Conservation (phyloP, 2,888 invertebrate species). For the Sipha maydis region DNA sequence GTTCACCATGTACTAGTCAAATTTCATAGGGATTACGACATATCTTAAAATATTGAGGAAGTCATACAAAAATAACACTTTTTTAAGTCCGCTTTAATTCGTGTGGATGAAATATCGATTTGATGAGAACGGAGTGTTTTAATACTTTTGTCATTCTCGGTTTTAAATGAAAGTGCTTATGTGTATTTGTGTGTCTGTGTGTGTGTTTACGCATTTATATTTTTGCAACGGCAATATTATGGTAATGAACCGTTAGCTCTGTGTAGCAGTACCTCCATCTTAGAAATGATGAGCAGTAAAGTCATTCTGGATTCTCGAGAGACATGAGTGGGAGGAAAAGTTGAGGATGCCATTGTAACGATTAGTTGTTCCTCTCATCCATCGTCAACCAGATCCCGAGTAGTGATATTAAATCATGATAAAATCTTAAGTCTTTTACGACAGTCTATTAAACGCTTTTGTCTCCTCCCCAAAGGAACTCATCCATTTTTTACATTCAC, state of each 20-base stretch:
- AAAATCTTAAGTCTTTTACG: conserved; percentile 59
- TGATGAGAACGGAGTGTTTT: neutral
- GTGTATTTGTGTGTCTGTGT: neutral
- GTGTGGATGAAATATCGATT: conserved; percentile 22
- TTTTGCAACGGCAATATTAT: conserved; percentile 48
- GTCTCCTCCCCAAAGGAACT: conserved; percentile 34
- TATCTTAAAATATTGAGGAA: neutral
- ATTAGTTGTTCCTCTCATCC: conserved; percentile 40
- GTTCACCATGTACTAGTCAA: neutral
- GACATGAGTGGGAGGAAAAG: conserved; percentile 2
- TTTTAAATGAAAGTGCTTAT: neutral
- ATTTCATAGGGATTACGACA: conserved; percentile 12
- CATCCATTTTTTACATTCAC: conserved; percentile 50
- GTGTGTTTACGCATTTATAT: conserved; percentile 3
- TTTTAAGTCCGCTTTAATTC: conserved; percentile 2
- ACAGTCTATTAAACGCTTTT: conserved; percentile 59
- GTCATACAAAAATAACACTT: neutral
- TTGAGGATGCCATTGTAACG: conserved; percentile 44
- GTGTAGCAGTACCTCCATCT: conserved; percentile 1
- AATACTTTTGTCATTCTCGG: conserved; percentile 6
- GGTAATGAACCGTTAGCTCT: conserved; percentile 42
- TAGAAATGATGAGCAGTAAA: conserved; percentile 42
- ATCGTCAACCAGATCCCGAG: conserved; percentile 13
- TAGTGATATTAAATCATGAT: conserved; percentile 59
- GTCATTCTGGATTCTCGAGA: conserved; percentile 34